Percentiles rank a stretch among this genome's conserved stretches.
phyloP scores from a whole-genome alignment of 2,113 vertebrate genomes.

The Benitochromis conjunctus region DNA sequence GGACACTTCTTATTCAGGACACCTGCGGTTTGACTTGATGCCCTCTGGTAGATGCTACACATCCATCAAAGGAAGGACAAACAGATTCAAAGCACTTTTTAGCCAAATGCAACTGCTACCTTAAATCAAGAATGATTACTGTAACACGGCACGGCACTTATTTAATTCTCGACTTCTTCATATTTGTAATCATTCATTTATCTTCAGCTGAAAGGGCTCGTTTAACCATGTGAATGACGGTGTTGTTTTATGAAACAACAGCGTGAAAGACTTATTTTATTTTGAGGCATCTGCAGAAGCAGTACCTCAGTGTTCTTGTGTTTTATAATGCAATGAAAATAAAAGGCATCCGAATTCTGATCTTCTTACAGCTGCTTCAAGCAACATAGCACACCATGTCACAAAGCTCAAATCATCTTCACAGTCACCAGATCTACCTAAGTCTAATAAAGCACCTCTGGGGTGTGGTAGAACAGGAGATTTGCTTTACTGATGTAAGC shows the following conservation, averaged over 20 bases:
- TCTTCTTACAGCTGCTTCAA: background rate
- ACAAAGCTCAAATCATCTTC: no score
- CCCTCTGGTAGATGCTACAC: no score
- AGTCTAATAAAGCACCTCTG: background rate
- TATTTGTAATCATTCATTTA: background rate
- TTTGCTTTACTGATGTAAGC: background rate
- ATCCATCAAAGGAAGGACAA: background rate
- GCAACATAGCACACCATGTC: background rate
- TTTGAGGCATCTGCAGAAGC: background rate
- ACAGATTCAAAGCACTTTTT: background rate
- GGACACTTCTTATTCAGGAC: background rate
- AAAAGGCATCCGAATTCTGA: background rate
- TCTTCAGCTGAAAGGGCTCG: background rate
- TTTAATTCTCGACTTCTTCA: background rate
- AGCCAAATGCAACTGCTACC: no score
- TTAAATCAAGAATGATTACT: background rate
- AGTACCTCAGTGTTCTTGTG: background rate
- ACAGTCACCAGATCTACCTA: background rate
- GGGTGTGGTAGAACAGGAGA: background rate
- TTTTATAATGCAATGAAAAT: background rate
- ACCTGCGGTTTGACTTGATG: no score
- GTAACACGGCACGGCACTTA: background rate
- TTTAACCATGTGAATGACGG: background rate
- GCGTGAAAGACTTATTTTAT: background rate
- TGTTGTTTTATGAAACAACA: no score